A percentile compares a stretch with the other conserved stretches of the same genome.
These are phyloP conservation scores for Enteromius argenteus DNA, from an alignment of 2,797 vertebrate genomes.

Conservation along the genomic window DNA sequence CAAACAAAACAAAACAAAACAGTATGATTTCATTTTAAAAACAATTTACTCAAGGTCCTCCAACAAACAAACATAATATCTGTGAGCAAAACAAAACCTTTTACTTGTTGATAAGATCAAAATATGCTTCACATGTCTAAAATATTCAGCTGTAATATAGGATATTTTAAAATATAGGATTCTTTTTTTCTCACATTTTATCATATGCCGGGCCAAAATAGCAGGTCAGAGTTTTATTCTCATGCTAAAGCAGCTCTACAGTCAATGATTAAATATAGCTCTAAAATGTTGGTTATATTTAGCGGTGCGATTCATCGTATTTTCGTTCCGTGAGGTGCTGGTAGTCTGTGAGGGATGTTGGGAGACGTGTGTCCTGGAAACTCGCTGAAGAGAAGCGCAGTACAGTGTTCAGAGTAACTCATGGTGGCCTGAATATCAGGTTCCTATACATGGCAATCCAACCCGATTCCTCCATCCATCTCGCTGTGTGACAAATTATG, in stretches of 20 bases:
- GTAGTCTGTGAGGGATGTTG: conserved; percentile 21
- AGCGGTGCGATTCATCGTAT: conserved; percentile 47
- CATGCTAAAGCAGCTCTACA: neutral
- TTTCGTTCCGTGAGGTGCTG: conserved; percentile 22
- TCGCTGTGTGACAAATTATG: conserved; percentile 58
- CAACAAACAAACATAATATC: neutral
- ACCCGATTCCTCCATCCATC: conserved; percentile 45
- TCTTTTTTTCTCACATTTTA: neutral
- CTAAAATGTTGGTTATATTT: conserved; percentile 43
- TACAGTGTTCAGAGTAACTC: conserved; percentile 54
- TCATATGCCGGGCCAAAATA: neutral
- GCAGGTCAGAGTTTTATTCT: neutral
- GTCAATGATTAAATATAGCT: conserved; percentile 17
- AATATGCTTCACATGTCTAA: neutral
- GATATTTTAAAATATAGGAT: neutral
- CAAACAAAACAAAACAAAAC: neutral
- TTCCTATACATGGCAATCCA: conserved; percentile 58
- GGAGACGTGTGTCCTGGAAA: conserved; percentile 57
- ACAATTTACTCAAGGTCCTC: neutral
- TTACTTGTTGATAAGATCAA: neutral
- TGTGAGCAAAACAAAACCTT: neutral
- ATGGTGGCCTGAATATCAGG: conserved; percentile 60
- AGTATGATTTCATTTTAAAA: neutral
- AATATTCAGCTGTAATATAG: neutral
- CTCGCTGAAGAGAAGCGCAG: conserved; percentile 52